These are phyloP conservation scores for Brachystomella parvula DNA, from an alignment of 1,140 invertebrate species.

Conservation along the genomic window DNA sequence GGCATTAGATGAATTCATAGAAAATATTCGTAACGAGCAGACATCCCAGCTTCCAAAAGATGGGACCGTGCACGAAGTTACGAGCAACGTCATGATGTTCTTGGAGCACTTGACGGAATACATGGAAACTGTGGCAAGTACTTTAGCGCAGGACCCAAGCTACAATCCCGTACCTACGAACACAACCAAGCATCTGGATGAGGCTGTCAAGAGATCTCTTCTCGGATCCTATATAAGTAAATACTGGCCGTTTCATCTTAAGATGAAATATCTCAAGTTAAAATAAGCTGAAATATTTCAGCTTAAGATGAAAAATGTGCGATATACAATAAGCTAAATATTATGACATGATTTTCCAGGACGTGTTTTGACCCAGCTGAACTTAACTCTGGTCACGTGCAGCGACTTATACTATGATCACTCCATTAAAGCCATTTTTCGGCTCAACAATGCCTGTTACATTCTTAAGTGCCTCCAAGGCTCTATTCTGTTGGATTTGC, in stretches of 20 bases:
- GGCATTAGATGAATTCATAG: constrained; percentile 86
- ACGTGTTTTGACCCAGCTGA: constrained; percentile 76
- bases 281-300: too few relatives aligned
- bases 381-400: constrained; percentile 71
- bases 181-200: constrained; percentile 39
- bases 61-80: constrained; percentile 92
- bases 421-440: constrained; percentile 73
- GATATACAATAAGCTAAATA: too few relatives aligned
- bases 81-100: constrained; percentile 84
- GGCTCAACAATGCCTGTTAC: constrained; percentile 88
- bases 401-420: constrained; percentile 65
- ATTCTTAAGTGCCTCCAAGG: constrained; percentile 79
- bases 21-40: constrained; percentile 75
- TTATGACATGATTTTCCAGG: too few relatives aligned
- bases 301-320: too few relatives aligned
- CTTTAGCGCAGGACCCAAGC: constrained; percentile 53
- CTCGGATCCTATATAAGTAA: constrained; percentile 70
- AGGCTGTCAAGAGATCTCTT: constrained; percentile 53
- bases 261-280: too few relatives aligned
- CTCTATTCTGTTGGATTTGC: constrained; percentile 69
- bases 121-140: constrained; percentile 61
- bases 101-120: constrained; percentile 74
- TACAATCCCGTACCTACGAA: constrained; percentile 46
- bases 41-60: constrained; percentile 79
- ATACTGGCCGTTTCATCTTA: too few relatives aligned